Percentiles rank a stretch among this genome's conserved stretches.
phyloP scores from a whole-genome alignment of 2,113 vertebrate genomes.

The Pimephales promelas region DNA sequence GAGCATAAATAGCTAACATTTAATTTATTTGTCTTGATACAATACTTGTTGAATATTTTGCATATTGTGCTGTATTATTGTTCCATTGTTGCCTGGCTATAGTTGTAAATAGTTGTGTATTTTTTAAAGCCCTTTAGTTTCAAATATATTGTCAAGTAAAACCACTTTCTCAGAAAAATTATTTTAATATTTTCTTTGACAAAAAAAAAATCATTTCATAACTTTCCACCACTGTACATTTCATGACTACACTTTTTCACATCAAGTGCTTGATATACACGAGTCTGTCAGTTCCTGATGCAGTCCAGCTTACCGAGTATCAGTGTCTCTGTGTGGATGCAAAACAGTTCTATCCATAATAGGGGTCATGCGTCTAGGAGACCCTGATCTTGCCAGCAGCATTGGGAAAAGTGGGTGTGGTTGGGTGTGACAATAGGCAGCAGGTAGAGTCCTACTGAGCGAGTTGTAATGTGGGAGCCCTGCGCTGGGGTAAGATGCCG shows the following conservation, averaged over 20 bases:
- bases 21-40: conserved; percentile 8
- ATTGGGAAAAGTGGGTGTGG: conserved; percentile 34
- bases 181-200: conserved; percentile 40
- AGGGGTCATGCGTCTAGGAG: conserved; percentile 47
- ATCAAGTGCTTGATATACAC: conserved; percentile 54
- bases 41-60: conserved; percentile 19
- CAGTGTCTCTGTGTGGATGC: conserved; percentile 39
- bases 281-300: conserved; percentile 16
- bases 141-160: conserved; percentile 20
- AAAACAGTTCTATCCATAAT: conserved; percentile 27
- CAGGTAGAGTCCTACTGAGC: conserved; percentile 34
- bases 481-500: conserved; percentile 34
- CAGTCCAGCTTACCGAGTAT: conserved; percentile 40
- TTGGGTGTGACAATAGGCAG: conserved; percentile 23
- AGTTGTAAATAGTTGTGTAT: conserved; percentile 16
- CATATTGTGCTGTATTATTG: neutral
- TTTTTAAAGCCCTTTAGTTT: neutral
- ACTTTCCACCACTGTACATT: conserved; percentile 53
- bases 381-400: conserved; percentile 20
- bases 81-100: neutral
- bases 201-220: conserved; percentile 15
- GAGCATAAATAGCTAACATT: neutral
- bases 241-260: conserved; percentile 48
- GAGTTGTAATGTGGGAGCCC: conserved; percentile 39
- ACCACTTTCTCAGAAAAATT: conserved; percentile 26